Evolutionary conservation across 2,797 vertebrate genomes (phyloP), one percentile per base, ranked within the genome.

Genomic region (Merluccius polli): DNA sequence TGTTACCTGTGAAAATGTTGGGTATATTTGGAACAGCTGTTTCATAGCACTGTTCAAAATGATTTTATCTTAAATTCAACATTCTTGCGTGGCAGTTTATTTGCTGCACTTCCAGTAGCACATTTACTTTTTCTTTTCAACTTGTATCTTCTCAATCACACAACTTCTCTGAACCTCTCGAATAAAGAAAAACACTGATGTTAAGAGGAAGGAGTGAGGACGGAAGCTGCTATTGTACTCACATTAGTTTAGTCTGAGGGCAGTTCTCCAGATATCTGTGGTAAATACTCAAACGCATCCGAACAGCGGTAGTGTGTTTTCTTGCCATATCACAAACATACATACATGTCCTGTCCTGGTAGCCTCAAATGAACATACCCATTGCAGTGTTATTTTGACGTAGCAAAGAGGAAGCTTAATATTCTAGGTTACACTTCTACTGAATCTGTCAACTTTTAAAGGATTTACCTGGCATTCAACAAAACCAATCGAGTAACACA

Each of bases 401-500:
- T 80, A 83, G 41, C 74, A 44, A 68, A 79, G 78, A 79, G 78
- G 52, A 27, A 81, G 71, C 30, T 76, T 73, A 29, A 31, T 48
- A 78, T 75, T 76, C 3, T 71, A 67, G 73, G 82, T 82, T 74
- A 77, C 67, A 68, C 74, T 83, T 80, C 76, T 75, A 72, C 78
- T 75, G 79, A 68, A 52, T 75, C 59, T 78, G 63, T 75, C 79
- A 83, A 63, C 71, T 72, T 72, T 81, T 85, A 76, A 80, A 73
- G 71, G 24, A 3, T 73, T 82, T 83, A 86, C 83, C 16, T 69
- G 11, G 2, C 27, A 88, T 85, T 87, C 83, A 82, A 79, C 73
- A 75, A 78, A 81, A 75, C 76, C 78, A 52, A 86, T 65, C n/a
- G 24, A 65, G 85, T 79, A 24, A 83, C 86, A 87, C 82, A 88